phyloP scores from a whole-genome alignment of 2,113 vertebrate genomes.

The Cynoglossus semilaevis region DNA sequence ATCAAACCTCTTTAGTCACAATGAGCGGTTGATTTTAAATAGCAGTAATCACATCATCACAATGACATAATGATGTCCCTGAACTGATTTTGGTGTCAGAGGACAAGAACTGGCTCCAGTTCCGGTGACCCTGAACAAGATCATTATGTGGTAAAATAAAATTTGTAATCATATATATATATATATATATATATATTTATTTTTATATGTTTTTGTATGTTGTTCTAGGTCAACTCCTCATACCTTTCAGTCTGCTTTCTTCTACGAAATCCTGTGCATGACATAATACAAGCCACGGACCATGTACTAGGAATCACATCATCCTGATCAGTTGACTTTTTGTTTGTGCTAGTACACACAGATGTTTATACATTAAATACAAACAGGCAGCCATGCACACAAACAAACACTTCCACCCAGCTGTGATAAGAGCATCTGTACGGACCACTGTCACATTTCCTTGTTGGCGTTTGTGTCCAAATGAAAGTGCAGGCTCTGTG shows the following conservation, averaged over 20 bases:
- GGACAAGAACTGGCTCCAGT: no score
- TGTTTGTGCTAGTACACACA: slow-evolving; percentile 68
- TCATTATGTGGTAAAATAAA: no score
- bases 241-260: slow-evolving; percentile 15
- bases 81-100: no score
- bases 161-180: no score
- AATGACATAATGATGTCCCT: no score
- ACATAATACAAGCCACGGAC: slow-evolving; percentile 49
- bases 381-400: slow-evolving; percentile 51
- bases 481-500: slow-evolving; percentile 42
- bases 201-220: slow-evolving; percentile 17
- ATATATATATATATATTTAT: neutral
- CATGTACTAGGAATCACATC: slow-evolving; percentile 69
- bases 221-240: slow-evolving; percentile 41
- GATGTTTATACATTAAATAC: slow-evolving; percentile 67
- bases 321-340: slow-evolving; percentile 62
- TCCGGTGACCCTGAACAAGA: no score
- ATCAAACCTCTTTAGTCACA: no score
- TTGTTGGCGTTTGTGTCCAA: slow-evolving; percentile 26
- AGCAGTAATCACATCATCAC: no score
- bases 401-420: slow-evolving; percentile 46
- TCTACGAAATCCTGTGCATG: slow-evolving; percentile 27
- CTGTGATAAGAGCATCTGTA: slow-evolving; percentile 4
- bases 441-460: neutral
- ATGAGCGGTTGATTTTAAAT: no score